Evolutionary conservation across 1,140 invertebrate genomes (phyloP).

Genomic region (Portunus trituberculatus): DNA sequence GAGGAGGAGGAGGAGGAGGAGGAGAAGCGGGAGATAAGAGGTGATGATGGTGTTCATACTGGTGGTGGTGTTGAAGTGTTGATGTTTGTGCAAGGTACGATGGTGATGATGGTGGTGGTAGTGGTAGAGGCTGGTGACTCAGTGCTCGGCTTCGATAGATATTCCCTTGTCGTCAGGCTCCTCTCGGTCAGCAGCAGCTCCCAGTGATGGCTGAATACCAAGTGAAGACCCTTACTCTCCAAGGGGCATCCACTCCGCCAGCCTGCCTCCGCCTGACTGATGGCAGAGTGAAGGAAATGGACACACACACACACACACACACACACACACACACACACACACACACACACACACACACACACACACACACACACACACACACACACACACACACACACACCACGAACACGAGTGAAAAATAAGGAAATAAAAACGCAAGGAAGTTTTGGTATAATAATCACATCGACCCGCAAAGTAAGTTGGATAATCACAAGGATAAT

Average conservation of each 20-base stretch:
- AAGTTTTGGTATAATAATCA: no score
- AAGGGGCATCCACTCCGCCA: background rate
- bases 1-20: background rate
- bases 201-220: background rate
- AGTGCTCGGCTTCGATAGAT: background rate
- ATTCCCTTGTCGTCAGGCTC: background rate
- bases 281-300: background rate
- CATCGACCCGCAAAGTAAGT: no score
- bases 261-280: background rate
- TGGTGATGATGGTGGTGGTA: background rate
- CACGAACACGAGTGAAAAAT: no score
- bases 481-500: no score
- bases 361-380: conserved; percentile 20
- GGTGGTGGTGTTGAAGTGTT: background rate
- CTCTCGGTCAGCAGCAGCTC: background rate
- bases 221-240: background rate
- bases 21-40: background rate
- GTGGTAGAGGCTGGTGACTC: background rate
- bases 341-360: background rate
- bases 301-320: no score
- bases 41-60: background rate
- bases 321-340: no score
- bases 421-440: no score
- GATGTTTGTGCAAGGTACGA: background rate
- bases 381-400: conserved; percentile 10